Percentiles rank a stretch among this genome's conserved stretches.
These are phyloP conservation scores for Limnodromus scolopaceus DNA, from an alignment of 2,797 vertebrate genomes.

Conservation along the genomic window DNA sequence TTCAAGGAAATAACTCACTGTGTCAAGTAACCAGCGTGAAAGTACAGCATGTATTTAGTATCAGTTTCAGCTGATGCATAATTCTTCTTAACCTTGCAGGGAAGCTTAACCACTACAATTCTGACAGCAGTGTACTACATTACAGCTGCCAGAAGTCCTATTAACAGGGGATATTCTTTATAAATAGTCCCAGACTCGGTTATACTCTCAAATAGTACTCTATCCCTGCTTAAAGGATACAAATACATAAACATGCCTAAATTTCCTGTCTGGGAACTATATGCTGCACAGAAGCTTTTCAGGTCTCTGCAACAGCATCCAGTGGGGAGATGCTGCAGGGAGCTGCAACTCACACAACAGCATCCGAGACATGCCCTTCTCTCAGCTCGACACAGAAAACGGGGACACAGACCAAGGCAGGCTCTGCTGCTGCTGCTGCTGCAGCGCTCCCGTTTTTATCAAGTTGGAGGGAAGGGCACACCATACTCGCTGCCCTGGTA, in stretches of 20 bases:
- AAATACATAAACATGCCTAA: background rate
- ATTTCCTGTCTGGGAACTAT: background rate
- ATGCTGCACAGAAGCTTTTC: background rate
- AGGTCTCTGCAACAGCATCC: background rate
- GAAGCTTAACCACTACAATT: background rate
- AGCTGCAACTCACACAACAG: background rate
- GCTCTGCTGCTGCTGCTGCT: background rate
- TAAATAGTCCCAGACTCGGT: background rate
- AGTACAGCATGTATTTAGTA: background rate
- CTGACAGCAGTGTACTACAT: background rate
- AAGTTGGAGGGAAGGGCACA: accelerated
- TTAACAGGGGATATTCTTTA: background rate
- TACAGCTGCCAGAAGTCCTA: background rate
- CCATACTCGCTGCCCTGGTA: accelerated
- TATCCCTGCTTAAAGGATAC: background rate
- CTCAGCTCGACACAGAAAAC: accelerated
- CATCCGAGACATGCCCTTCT: accelerated
- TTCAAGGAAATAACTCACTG: background rate
- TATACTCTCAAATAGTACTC: background rate
- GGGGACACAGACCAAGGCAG: background rate
- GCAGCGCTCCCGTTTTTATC: accelerated
- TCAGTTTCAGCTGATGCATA: background rate
- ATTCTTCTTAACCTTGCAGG: background rate
- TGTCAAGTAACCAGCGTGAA: background rate
- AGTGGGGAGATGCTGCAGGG: background rate